Percentiles rank a stretch among this genome's conserved stretches.
These are phyloP conservation scores for Notolepis coatsorum DNA, from an alignment of 2,797 vertebrate genomes.

Conservation along the genomic window DNA sequence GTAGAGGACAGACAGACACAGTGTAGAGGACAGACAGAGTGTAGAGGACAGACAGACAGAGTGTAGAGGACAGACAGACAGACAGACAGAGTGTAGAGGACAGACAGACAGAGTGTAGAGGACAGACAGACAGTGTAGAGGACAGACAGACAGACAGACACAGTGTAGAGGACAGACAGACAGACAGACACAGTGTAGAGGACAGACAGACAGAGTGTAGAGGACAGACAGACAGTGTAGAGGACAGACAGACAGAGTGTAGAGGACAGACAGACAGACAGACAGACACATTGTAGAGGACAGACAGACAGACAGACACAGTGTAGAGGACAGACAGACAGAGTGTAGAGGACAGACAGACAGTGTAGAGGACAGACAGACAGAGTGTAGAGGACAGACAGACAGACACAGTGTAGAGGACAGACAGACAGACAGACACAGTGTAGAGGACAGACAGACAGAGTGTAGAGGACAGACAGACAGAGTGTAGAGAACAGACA, in stretches of 20 bases:
- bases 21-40: too few relatives aligned
- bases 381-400: not conserved
- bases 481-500: not conserved
- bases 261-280: not conserved
- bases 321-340: conserved; percentile 21
- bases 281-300: not conserved
- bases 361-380: too few relatives aligned
- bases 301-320: conserved; percentile 8
- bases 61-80: conserved; percentile 34
- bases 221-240: not conserved
- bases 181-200: not conserved
- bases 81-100: conserved; percentile 48
- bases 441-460: not conserved
- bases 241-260: not conserved
- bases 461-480: not conserved
- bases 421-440: too few relatives aligned
- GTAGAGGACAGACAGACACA: too few relatives aligned
- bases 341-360: not conserved
- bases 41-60: not conserved
- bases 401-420: not conserved
- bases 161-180: not conserved
- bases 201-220: not conserved
- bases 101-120: too few relatives aligned
- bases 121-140: too few relatives aligned
- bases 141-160: too few relatives aligned